Percentiles rank a stretch among this genome's conserved stretches.
Conservation (phyloP, 1,140 invertebrate species). For the Drosophila simulans region DNA sequence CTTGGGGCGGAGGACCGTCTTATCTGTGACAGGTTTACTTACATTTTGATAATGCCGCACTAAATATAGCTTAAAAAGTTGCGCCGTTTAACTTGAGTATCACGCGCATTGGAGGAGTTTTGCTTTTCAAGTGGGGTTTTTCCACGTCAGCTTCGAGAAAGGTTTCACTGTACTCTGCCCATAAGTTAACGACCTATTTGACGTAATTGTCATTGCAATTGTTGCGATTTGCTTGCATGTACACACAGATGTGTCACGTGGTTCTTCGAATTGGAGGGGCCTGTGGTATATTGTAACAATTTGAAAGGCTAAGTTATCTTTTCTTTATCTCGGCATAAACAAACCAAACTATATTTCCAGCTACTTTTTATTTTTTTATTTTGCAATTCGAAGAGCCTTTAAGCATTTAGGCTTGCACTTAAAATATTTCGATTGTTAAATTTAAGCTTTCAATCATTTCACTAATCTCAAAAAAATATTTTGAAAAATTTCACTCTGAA, state of each 20-base stretch:
- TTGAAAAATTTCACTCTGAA: too few species aligned
- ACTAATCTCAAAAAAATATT: too few species aligned
- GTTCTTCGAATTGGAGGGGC: conserved; percentile 14
- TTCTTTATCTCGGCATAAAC: not conserved
- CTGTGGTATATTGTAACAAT: conserved; percentile 16
- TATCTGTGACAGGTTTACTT: conserved; percentile 56
- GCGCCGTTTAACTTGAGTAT: conserved; percentile 9
- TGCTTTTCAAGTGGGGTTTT: conserved; percentile 2
- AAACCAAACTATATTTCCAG: conserved; percentile 9
- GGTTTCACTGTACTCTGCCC: conserved; percentile 33
- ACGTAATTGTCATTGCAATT: conserved; percentile 20
- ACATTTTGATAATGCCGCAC: conserved; percentile 28
- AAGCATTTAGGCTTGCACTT: too few species aligned
- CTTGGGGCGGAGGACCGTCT: conserved; percentile 29
- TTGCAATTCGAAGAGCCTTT: too few species aligned
- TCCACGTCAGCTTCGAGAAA: conserved; percentile 7
- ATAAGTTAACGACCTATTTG: conserved; percentile 63
- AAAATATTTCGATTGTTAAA: too few species aligned
- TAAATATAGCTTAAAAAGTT: conserved; percentile 28
- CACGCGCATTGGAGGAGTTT: conserved; percentile 25
- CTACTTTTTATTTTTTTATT: conserved; percentile 9
- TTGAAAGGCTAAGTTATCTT: not conserved
- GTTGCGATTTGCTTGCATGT: conserved; percentile 31
- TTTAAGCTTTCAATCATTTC: too few species aligned
- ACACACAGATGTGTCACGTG: conserved; percentile 22